Percentiles rank a stretch among this genome's conserved stretches.
phyloP scores from a whole-genome alignment of 30 jellyfish, hydroid and myxozoan genomes.

The Aurelia sp. region DNA sequence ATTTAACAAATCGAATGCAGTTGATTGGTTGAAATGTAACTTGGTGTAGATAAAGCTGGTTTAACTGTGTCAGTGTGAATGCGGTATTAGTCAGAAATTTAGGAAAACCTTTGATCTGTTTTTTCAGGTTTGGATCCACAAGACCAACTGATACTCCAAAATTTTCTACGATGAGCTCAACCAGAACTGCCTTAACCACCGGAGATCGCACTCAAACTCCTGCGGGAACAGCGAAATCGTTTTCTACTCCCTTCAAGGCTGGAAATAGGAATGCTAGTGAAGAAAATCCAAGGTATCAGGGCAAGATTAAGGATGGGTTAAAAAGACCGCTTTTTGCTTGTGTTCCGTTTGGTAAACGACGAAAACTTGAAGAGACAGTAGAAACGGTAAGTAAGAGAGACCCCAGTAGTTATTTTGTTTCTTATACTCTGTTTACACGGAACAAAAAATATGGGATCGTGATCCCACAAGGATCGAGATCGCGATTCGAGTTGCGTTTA shows the following conservation, averaged over 20 bases:
- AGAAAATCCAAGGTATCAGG: not conserved
- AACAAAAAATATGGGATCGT: no score
- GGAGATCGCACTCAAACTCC: not conserved
- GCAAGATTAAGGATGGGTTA: not conserved
- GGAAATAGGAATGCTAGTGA: not conserved
- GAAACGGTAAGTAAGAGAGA: not conserved
- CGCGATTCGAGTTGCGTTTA: no score
- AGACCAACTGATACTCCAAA: not conserved
- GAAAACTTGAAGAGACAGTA: not conserved
- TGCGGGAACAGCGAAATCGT: constrained; percentile 26
- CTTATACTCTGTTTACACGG: no score
- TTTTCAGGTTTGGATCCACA: not conserved
- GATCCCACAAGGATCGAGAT: no score
- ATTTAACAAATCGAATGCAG: no score
- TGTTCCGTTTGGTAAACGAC: constrained; percentile 66
- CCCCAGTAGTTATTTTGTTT: not conserved
- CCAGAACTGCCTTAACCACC: constrained; percentile 2
- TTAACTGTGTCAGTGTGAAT: no score
- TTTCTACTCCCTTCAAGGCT: constrained; percentile 47
- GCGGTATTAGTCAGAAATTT: not conserved
- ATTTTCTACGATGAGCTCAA: not conserved
- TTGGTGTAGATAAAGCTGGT: no score
- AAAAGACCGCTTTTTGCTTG: constrained; percentile 63
- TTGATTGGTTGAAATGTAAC: no score
- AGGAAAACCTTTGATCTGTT: not conserved